A percentile compares a stretch with the other conserved stretches of the same genome.
These are phyloP conservation scores for Eidolon dupreanum DNA, from an alignment of 2,797 vertebrate species.

Conservation along the genomic window DNA sequence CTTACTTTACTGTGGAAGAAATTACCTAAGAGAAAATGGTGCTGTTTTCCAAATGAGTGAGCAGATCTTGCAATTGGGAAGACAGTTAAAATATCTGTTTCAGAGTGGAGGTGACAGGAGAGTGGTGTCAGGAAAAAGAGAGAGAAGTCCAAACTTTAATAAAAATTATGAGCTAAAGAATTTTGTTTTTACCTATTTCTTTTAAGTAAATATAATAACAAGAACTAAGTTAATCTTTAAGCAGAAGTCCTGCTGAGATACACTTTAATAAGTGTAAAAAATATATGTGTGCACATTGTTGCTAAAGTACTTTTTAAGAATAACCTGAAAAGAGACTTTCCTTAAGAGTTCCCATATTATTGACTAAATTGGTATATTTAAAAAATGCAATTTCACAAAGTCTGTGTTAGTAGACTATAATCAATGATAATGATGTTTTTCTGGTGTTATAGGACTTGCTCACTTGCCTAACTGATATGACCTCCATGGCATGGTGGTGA, in stretches of 20 bases:
- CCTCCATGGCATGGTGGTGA: background rate
- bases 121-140: background rate
- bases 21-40: background rate
- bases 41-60: background rate
- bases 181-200: constrained; percentile 42
- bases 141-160: background rate
- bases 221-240: constrained; percentile 49
- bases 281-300: background rate
- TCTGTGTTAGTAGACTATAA: constrained; percentile 21
- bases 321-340: constrained; percentile 33
- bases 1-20: background rate
- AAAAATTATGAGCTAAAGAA: background rate
- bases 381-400: constrained; percentile 30
- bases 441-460: background rate
- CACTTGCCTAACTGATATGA: background rate
- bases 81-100: background rate
- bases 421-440: background rate
- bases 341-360: constrained; percentile 37
- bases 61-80: background rate
- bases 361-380: constrained; percentile 34
- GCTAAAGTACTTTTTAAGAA: constrained; percentile 20
- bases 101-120: background rate
- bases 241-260: constrained; percentile 9
- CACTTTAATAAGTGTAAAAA: constrained; percentile 15
- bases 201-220: constrained; percentile 49